Evolutionary conservation across 2,888 invertebrate genomes (phyloP).

Genomic region (Mystacides longicornis): DNA sequence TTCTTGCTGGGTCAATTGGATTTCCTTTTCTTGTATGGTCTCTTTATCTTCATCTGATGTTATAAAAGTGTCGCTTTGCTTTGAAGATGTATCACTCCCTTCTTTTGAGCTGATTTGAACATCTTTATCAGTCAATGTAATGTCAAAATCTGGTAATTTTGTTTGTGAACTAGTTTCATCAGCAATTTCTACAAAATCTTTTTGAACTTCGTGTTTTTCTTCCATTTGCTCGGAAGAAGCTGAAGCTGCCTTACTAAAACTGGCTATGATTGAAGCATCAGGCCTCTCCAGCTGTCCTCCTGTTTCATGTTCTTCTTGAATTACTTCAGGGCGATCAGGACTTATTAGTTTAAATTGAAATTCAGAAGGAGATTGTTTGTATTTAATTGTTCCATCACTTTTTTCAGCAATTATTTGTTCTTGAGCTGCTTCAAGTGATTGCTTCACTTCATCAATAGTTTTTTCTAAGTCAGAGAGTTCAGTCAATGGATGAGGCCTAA

Average conservation of each 20-base stretch:
- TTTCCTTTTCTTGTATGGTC: conserved; percentile 38
- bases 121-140: conserved; percentile 24
- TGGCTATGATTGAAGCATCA: conserved; percentile 35
- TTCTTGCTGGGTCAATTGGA: conserved; percentile 37
- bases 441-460: conserved; percentile 64
- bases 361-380: conserved; percentile 66
- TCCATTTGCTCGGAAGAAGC: conserved; percentile 23
- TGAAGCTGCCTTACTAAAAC: conserved; percentile 21
- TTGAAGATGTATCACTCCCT: conserved; percentile 36
- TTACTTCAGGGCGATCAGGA: conserved; percentile 50
- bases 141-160: conserved; percentile 21
- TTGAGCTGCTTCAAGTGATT: conserved; percentile 62
- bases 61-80: conserved; percentile 36
- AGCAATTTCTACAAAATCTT: conserved; percentile 29
- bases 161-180: conserved; percentile 29
- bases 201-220: conserved; percentile 29
- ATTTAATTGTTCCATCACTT: conserved; percentile 56
- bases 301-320: conserved; percentile 51
- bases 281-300: conserved; percentile 38
- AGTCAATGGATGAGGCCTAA: conserved; percentile 43
- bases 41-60: conserved; percentile 52
- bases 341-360: conserved; percentile 61
- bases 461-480: conserved; percentile 57
- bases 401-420: conserved; percentile 60
- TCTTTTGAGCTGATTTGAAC: conserved; percentile 34